Base-by-base conservation (phyloP, 2,888 invertebrate species). In the Argynnis bischoffii region DNA sequence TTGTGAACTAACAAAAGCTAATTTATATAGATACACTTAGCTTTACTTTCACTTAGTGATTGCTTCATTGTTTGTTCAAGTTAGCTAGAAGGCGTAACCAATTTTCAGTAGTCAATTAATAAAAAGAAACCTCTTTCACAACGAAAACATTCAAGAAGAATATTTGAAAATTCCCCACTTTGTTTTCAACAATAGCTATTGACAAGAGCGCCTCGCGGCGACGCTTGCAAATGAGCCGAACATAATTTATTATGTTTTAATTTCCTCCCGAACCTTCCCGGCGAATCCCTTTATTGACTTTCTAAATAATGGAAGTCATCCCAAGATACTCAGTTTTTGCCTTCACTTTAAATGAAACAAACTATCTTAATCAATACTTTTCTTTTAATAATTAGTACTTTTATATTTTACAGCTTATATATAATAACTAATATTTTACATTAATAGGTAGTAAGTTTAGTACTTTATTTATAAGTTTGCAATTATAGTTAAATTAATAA, bases 241-340 rank as follows among this genome's bases (percentile, higher is more conserved):
- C 63, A 67, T 72, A 69, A 71, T 74, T 72, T 68, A 72, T 73
- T 70, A 64, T 67, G 69, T 73, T 69, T 73, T 72, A 73, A 74
- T 72, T 74, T 74, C 71, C 72, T 70, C 57, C 64, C 51, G 48
- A n/a, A 63, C 21, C 21, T 41, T 41, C 18, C 48, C 15, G 46
- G 41, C 47, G 51, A 15, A 46, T 51, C 53, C 50, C 57, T 66
- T 66, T 59, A 66, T 59, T 66, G 61, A 41, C 51, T 61, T 53
- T 51, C 8, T 41, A 15, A 61, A n/a, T 51, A 51, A 61, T n/a
- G 15, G 15, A 41, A 61, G 15, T 51, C 35, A 26, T 3, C 26
- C 48, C 15, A 8, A 14, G 18, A 35, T 18, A 50, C 14, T 50
- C 16, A 6, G 11, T 35, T 51, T 13, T 47, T n/a, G 11, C 26